These are phyloP conservation scores for Limnephilus lunatus DNA, from an alignment of 2,888 invertebrate species.

Conservation along the genomic window DNA sequence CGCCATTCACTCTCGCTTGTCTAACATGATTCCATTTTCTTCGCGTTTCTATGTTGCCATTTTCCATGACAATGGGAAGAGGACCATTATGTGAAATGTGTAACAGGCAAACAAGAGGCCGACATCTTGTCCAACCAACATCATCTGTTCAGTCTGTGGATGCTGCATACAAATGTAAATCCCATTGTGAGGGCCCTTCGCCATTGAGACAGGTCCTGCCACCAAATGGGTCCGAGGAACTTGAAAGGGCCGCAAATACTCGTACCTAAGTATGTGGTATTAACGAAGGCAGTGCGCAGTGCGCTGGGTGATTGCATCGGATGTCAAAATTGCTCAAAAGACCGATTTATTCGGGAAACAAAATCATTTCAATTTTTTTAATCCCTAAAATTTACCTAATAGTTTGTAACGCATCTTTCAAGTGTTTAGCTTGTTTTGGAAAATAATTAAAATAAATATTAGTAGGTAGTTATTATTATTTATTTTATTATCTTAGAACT, in stretches of 20 bases:
- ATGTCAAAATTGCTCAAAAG: neutral
- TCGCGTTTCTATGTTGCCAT: constrained; percentile 22
- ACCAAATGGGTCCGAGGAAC: neutral
- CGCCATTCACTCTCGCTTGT: constrained; percentile 21
- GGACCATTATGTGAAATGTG: constrained; percentile 35
- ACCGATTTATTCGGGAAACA: no score
- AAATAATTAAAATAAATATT: no score
- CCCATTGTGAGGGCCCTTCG: constrained; percentile 25
- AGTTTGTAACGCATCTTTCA: no score
- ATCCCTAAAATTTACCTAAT: no score
- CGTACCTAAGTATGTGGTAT: neutral
- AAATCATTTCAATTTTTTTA: no score
- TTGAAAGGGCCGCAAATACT: neutral
- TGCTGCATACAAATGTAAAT: constrained; percentile 44
- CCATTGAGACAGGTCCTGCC: neutral
- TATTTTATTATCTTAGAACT: no score
- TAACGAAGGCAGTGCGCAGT: neutral
- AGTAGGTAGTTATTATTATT: no score
- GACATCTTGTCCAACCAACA: constrained; percentile 40
- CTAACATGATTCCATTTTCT: neutral
- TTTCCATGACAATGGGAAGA: constrained; percentile 36
- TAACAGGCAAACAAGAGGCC: constrained; percentile 43
- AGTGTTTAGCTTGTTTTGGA: no score
- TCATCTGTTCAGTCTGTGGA: constrained; percentile 21
- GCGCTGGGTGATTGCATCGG: no score